Base-by-base conservation (phyloP, 1,140 invertebrate genomes). In the Marisa cornuarietis region DNA sequence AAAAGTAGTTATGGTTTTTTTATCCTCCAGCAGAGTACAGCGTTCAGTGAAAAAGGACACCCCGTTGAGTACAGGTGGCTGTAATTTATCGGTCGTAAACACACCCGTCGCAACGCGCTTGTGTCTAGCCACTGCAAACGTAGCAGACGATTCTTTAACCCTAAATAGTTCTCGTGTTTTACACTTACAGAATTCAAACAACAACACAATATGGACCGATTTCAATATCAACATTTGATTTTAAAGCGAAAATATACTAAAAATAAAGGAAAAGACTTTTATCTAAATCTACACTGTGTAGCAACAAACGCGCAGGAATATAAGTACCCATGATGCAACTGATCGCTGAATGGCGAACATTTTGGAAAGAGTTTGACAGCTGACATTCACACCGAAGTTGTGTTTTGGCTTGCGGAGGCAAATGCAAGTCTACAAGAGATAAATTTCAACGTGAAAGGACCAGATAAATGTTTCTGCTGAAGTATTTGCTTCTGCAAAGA, bases 301-400 rank as follows among this genome's bases (percentile, higher is more conserved):
- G 31, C 10, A 22, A 22, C 13, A 62, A 13, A 24, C 62, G 76
- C 76, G 76, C 51, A 77, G 69, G 76, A 77, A 77, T 77, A 66
- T 49, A 9, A 24, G 24, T 77, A 65, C 76, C 76, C 76, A 77
- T 69, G 76, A 77, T 77, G 76, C 76, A 77, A 49, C 76, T 62
- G 63, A 54, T 24, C 76, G 49, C 63, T 77, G 65, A 77, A 77
- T 77, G 76, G 76, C 76, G 76, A 77, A 77, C 76, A 77, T 77
- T 77, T 77, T 77, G 76, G 76, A 77, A 77, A 77, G 76, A 77
- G 76, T 77, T 77, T 77, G 76, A 77, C 76, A 77, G 76, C 76
- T 77, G 76, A 77, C 74, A 69, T n/a, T 54, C 18, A 22, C 65
- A 69, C 65, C 76, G 65, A 77, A 77, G 76, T 77, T 77, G 76